phyloP scores from a whole-genome alignment of 2,797 vertebrate genomes.

The Coreius guichenoti region DNA sequence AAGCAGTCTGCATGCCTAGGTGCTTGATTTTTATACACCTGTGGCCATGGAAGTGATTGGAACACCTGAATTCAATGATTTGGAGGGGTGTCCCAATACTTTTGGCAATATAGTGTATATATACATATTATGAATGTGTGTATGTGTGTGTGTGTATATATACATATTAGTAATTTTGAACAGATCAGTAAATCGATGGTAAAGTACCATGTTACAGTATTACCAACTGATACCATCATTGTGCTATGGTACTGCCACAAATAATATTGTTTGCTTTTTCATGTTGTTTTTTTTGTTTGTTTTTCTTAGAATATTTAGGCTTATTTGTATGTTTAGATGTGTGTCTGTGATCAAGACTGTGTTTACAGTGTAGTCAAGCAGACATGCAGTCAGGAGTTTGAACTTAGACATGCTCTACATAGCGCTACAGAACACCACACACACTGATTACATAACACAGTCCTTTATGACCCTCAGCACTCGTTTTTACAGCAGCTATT shows the following conservation, averaged over 20 bases:
- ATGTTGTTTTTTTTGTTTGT: not conserved
- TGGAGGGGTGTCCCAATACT: too few species aligned
- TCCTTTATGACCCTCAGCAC: conserved; percentile 64
- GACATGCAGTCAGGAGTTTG: conserved; percentile 48
- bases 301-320: not conserved
- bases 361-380: conserved; percentile 42
- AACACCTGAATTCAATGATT: too few species aligned
- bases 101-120: too few species aligned
- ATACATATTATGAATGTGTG: too few species aligned
- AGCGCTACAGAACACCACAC: conserved; percentile 41
- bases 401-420: conserved; percentile 47
- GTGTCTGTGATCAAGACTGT: conserved; percentile 1
- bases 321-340: conserved; percentile 31
- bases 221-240: not conserved
- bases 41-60: too few species aligned
- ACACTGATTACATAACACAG: conserved; percentile 48
- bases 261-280: not conserved
- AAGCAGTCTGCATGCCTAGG: too few species aligned
- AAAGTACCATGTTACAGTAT: not conserved
- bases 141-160: too few species aligned
- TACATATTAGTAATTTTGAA: too few species aligned
- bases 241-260: not conserved
- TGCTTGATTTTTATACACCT: too few species aligned
- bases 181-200: not conserved
- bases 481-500: conserved; percentile 46